phyloP scores from a whole-genome alignment of 2,113 vertebrate genomes.

The Perognathus longimembris region DNA sequence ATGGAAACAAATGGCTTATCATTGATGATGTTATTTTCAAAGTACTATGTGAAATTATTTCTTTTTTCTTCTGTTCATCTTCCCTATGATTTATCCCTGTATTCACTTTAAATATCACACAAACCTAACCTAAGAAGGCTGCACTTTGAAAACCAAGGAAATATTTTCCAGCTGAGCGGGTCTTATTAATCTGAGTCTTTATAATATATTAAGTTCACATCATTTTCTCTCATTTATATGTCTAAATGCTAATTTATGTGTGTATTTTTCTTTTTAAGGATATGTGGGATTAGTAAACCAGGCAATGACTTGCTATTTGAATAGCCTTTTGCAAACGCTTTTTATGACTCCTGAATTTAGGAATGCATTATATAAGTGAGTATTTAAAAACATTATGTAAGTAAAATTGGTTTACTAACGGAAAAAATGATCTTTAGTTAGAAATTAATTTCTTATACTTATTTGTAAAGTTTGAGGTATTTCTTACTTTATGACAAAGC shows the following conservation, averaged over 20 bases:
- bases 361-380: slow-evolving; percentile 99
- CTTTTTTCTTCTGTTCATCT: no score
- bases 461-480: slow-evolving; percentile 23
- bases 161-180: background rate
- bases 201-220: background rate
- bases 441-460: slow-evolving; percentile 38
- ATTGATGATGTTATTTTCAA: no score
- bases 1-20: no score
- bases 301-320: slow-evolving; percentile 99
- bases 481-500: slow-evolving; percentile 40
- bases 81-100: no score
- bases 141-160: background rate
- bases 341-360: slow-evolving; percentile 99
- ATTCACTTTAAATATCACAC: slow-evolving; percentile 44
- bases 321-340: slow-evolving; percentile 98
- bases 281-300: slow-evolving; percentile 99
- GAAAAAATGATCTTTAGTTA: slow-evolving; percentile 38
- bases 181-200: slow-evolving; percentile 24
- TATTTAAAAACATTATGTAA: slow-evolving; percentile 70
- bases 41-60: no score
- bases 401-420: slow-evolving; percentile 43
- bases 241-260: slow-evolving; percentile 45
- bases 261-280: slow-evolving; percentile 87
- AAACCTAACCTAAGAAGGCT: background rate
- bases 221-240: slow-evolving; percentile 48